These are phyloP conservation scores for Gouania willdenowi DNA, from an alignment of 2,797 vertebrate species.

Conservation along the genomic window DNA sequence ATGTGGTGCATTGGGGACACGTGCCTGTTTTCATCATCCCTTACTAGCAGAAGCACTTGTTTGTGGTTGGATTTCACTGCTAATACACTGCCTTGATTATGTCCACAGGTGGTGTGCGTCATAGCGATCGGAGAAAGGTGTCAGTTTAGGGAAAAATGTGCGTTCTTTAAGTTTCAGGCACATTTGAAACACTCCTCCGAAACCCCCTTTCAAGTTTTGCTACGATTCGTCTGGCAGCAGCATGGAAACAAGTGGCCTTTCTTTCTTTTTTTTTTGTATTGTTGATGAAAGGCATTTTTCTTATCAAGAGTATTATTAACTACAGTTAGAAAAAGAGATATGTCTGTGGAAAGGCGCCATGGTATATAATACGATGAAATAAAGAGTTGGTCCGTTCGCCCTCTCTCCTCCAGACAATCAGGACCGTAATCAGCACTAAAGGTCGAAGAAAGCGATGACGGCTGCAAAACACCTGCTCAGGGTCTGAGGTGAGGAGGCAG, in stretches of 20 bases:
- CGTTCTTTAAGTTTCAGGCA: constrained; percentile 61
- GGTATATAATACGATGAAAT: constrained; percentile 69
- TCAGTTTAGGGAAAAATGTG: constrained; percentile 30
- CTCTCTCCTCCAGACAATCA: constrained; percentile 39
- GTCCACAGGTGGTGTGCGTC: too few relatives aligned
- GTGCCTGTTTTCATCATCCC: too few relatives aligned
- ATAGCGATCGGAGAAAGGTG: constrained; percentile 10
- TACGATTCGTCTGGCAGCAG: constrained; percentile 66
- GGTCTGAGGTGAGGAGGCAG: constrained; percentile 63
- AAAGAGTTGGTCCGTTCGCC: constrained; percentile 49
- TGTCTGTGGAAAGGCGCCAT: constrained; percentile 77
- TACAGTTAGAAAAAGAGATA: constrained; percentile 72
- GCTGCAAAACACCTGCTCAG: constrained; percentile 31
- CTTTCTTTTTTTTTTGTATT: constrained; percentile 11
- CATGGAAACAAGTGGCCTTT: constrained; percentile 45
- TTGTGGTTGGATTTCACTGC: too few relatives aligned
- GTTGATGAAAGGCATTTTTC: constrained; percentile 64
- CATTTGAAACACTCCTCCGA: constrained; percentile 39
- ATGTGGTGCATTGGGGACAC: too few relatives aligned
- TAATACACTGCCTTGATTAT: too few relatives aligned
- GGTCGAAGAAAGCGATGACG: constrained; percentile 57
- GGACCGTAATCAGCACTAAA: constrained; percentile 50
- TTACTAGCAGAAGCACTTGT: too few relatives aligned
- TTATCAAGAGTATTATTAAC: constrained; percentile 65
- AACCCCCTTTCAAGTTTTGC: constrained; percentile 62